Base-by-base conservation (phyloP, 2,888 invertebrate species). In the Hyposoter didymator region DNA sequence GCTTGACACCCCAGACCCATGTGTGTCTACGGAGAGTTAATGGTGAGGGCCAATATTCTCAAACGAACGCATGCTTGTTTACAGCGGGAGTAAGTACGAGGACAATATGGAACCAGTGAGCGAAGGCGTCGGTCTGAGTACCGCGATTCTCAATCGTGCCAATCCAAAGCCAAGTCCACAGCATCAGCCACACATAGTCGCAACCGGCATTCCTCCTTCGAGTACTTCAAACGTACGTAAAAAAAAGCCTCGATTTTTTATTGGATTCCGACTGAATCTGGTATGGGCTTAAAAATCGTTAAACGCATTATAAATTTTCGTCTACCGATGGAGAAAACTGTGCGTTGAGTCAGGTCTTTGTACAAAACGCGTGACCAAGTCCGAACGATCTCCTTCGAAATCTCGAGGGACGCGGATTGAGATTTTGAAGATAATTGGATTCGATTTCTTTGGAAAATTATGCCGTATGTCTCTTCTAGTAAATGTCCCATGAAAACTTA, bases 41-140 rank as follows among this genome's bases (percentile, higher is more conserved):
- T 6, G 35, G 35, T 35, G 35, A n/a, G 49, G n/a, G 4, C n/a
- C 5, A 17, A 32, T 82, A 64, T 66, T 1, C 1, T 28, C 17
- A n/a, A n/a, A 52, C 2, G 4, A 7, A 6, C 8, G 49, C 12
- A 45, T 35, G 12, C 39, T 67, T 66, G 12, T 62, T 91, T 89
- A 39, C 86, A 95, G 96, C 66, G 95, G 96, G 81, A 96, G 96
- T 92, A 95, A 95, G 88, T 96, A 96, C 90, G 95, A 95, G 32
- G 96, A 96, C 89, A 96, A 95, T 90, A 88, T 95, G 87, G 95
- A 96, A 84, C 93, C 94, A 82, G 90, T 94, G 8, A 92, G 92
- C 64, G 94, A 84, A n/a, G 87, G 94, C 74, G 94, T 95, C 0
- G 94, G 92, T 85, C 79, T 92, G 64, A 92, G 91, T 84, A 89